Conservation (phyloP, 2,888 invertebrate genomes). For the Steinernema hermaphroditum region DNA sequence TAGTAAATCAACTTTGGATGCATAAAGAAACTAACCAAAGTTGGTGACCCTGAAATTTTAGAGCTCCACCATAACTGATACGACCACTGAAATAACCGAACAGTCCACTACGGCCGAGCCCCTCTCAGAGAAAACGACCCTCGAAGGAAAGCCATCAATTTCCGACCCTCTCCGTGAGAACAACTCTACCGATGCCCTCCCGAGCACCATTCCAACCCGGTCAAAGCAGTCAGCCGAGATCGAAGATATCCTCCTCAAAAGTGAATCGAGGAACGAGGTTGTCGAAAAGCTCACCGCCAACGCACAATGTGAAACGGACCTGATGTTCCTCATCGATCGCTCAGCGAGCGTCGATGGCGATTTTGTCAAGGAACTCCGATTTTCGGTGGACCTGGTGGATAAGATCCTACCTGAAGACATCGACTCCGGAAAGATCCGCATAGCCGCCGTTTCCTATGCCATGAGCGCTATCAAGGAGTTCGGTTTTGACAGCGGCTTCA, state of each 20-base stretch:
- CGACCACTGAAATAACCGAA: too few species aligned
- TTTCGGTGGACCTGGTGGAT: conserved; percentile 34
- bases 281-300: background rate
- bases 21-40: too few species aligned
- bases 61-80: too few species aligned
- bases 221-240: background rate
- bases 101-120: too few species aligned
- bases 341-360: conserved; percentile 43
- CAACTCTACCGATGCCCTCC: too few species aligned
- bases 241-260: conserved; percentile 25
- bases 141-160: too few species aligned
- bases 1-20: too few species aligned
- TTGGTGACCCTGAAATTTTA: too few species aligned
- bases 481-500: conserved; percentile 1
- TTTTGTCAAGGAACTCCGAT: conserved; percentile 38
- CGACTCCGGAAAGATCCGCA: conserved; percentile 34
- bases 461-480: conserved; percentile 29
- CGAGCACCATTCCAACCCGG: background rate
- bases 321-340: conserved; percentile 51
- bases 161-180: too few species aligned
- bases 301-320: conserved; percentile 44
- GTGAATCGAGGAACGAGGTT: background rate
- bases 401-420: conserved; percentile 36
- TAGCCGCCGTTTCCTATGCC: conserved; percentile 39
- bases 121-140: too few species aligned